Percentiles rank a stretch among this genome's conserved stretches.
Evolutionary conservation across 2,797 vertebrate genomes (phyloP).

Genomic region (Gadopsis bispinosus): DNA sequence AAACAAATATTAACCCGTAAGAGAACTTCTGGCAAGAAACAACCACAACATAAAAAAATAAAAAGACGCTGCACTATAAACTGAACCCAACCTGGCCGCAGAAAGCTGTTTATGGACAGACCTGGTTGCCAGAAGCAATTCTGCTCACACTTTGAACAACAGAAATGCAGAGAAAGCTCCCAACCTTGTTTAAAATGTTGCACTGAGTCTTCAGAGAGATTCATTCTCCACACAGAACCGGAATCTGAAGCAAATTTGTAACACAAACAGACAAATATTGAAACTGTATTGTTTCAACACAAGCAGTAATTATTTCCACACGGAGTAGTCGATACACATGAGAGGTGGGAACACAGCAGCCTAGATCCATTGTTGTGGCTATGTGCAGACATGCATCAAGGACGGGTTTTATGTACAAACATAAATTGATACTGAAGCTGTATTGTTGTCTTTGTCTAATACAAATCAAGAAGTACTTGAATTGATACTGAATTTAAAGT

Average conservation of each 20-base stretch:
- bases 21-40: slow-evolving; percentile 15
- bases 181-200: slow-evolving; percentile 19
- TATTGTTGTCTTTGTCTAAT: slow-evolving; percentile 12
- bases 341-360: slow-evolving; percentile 30
- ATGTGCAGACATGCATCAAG: not conserved
- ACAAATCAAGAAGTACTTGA: slow-evolving; percentile 39
- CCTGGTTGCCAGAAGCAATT: slow-evolving; percentile 29
- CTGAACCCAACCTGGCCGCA: slow-evolving; percentile 10
- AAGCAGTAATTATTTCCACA: slow-evolving; percentile 45
- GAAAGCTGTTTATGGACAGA: slow-evolving; percentile 17
- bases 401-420: slow-evolving; percentile 31
- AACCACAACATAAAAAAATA: not conserved
- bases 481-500: slow-evolving; percentile 24
- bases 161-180: slow-evolving; percentile 8
- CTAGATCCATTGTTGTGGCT: slow-evolving; percentile 5
- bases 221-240: slow-evolving; percentile 2
- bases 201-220: slow-evolving; percentile 1
- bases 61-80: not conserved
- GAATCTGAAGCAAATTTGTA: slow-evolving; percentile 40
- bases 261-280: slow-evolving; percentile 28
- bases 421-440: slow-evolving; percentile 11
- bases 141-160: slow-evolving; percentile 22
- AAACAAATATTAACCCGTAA: slow-evolving; percentile 8
- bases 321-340: slow-evolving; percentile 3
- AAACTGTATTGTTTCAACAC: slow-evolving; percentile 9